Percentiles rank a stretch among this genome's conserved stretches.
These are phyloP conservation scores for Alsophila aescularia DNA, from an alignment of 2,888 invertebrate species.

Conservation along the genomic window DNA sequence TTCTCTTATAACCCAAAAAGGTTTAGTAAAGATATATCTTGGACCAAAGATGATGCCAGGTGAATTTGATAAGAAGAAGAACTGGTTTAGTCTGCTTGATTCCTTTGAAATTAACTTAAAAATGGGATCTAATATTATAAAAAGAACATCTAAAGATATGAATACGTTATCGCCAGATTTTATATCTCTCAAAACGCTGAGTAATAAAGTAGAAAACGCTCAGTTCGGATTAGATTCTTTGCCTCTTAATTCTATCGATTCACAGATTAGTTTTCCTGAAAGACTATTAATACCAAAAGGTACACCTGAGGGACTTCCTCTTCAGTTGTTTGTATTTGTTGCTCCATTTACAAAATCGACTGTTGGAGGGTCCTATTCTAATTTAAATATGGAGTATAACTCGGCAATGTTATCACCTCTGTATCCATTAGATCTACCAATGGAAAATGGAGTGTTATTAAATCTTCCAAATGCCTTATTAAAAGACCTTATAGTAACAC, in stretches of 20 bases:
- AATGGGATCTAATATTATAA: slow-evolving; percentile 86
- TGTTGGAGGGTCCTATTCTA: slow-evolving; percentile 61
- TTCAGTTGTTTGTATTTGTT: slow-evolving; percentile 87
- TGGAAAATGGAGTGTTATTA: slow-evolving; percentile 75
- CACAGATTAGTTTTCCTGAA: slow-evolving; percentile 87
- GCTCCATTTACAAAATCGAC: slow-evolving; percentile 76
- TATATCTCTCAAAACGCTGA: slow-evolving; percentile 84
- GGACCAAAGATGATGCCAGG: slow-evolving; percentile 88
- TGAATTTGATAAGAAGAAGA: slow-evolving; percentile 77
- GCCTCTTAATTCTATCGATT: slow-evolving; percentile 74
- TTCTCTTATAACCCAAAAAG: slow-evolving; percentile 84
- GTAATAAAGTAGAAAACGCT: slow-evolving; percentile 85
- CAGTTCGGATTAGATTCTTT: slow-evolving; percentile 79
- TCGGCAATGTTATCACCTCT: slow-evolving; percentile 78
- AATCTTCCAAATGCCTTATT: slow-evolving; percentile 67
- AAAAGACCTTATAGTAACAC: slow-evolving; percentile 63
- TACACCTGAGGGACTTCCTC: slow-evolving; percentile 85
- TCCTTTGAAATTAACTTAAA: slow-evolving; percentile 84
- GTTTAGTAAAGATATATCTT: slow-evolving; percentile 86
- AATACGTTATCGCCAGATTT: slow-evolving; percentile 85
- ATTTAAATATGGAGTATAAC: slow-evolving; percentile 67
- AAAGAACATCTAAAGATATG: slow-evolving; percentile 86
- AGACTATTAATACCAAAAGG: slow-evolving; percentile 90
- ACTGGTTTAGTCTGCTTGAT: slow-evolving; percentile 85
- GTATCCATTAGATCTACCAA: slow-evolving; percentile 89